Base-by-base conservation (phyloP, 2,797 vertebrate genomes). In the Jordanella pulchra region DNA sequence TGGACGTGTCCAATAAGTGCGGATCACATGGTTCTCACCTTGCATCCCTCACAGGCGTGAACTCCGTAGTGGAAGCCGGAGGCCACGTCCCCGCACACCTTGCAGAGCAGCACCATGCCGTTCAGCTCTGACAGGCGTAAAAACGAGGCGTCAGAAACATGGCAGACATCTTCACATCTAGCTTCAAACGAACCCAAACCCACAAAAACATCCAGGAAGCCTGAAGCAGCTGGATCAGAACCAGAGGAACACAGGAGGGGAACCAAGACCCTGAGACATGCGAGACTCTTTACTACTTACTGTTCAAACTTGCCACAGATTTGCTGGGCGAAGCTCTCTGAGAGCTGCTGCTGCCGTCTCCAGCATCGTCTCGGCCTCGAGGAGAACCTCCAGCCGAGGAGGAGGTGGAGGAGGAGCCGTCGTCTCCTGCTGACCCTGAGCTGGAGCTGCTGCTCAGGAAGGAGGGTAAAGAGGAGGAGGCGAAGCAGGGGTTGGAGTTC, bases 61-160 rank as follows among this genome's bases (percentile, higher is more conserved):
- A 99, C 97, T 14, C 97, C 97, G 0, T 99, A 99, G 89, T 99
- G 97, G 92, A 97, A 99, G 77, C 97, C 97, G 0, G 97, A 99
- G 76, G 97, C 97, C 11, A 80, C 77, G 50, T 84, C 83, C 0
- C 83, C 72, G 17, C 83, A 84, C 1, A 97, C 97, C 93, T 97
- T 97, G 91, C 96, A 98, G 64, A 97, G 93, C 35, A 97, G 91
- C 86, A 97, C 94, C 95, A 97, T 95, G 79, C 96, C 96, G 78
- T 94, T 96, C 80, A 97, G 95, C 87, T 97, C 96, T 98, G 93
- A 17, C 64, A 80, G 60, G 75, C 25, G 4, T 32, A 17, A 32
- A 18, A 14, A 25, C 27, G 25, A 11, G 30, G 27, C 55, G 3
- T 55, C 53, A 12, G n/a, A 25, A 55, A 13, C n/a, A 14, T 25